These are phyloP conservation scores for Imbricaverruca yamaguchii DNA, from an alignment of 2,888 invertebrate genomes.

Conservation along the genomic window DNA sequence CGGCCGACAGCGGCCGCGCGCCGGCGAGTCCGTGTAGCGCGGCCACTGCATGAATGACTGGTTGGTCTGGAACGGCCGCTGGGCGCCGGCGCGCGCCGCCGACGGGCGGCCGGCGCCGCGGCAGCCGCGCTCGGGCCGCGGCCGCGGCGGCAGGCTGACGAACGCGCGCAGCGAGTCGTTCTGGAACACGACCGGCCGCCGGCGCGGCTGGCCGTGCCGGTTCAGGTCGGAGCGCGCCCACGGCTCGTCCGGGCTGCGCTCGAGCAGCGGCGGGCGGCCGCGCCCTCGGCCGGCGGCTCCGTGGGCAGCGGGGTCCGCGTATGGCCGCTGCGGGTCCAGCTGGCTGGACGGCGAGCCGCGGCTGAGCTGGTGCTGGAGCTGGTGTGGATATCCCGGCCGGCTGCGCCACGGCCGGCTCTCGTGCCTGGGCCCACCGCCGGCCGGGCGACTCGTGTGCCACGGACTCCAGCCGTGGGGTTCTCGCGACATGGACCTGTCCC, in stretches of 20 bases:
- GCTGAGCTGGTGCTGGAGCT: neutral
- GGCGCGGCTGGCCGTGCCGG: slow-evolving; percentile 14
- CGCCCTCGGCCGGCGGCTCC: too few species aligned
- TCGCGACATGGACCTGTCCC: too few species aligned
- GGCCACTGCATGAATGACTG: neutral
- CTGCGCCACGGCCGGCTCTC: neutral
- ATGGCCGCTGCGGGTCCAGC: too few species aligned
- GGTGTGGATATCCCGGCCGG: neutral
- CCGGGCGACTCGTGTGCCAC: neutral
- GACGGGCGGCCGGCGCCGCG: neutral
- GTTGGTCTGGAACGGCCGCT: neutral
- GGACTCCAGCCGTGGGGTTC: neutral
- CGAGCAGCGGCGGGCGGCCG: too few species aligned
- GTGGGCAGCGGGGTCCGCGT: too few species aligned
- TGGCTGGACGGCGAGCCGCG: too few species aligned
- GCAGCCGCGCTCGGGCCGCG: neutral
- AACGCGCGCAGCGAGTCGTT: slow-evolving; percentile 8
- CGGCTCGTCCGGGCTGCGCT: neutral
- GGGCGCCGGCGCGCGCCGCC: neutral
- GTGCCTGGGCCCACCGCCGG: too few species aligned
- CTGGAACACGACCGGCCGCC: slow-evolving; percentile 13
- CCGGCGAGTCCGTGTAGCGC: neutral
- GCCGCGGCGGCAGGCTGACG: slow-evolving; percentile 13
- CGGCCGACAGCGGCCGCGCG: neutral
- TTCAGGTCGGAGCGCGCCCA: neutral